Base-by-base conservation (phyloP, 2,113 vertebrate genomes). In the Pholis gunnellus region DNA sequence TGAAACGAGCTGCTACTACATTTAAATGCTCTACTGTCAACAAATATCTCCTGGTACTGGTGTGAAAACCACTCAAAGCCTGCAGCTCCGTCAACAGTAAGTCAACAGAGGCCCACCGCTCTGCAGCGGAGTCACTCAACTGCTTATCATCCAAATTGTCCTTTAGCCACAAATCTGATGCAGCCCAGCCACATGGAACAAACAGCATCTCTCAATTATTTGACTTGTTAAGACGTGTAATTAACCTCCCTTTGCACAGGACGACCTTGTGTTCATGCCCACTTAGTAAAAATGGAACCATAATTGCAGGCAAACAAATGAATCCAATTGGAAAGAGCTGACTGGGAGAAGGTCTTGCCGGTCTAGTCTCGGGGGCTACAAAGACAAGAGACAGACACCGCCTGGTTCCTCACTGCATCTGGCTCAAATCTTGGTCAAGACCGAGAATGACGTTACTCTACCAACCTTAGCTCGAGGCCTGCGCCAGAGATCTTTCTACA, bases 381-480 rank as follows among this genome's bases (percentile, higher is more conserved):
- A 1, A 82, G 71, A 87, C 66, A 66, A 65, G 60, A 84, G 61
- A 50, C 61, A 87, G 82, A 75, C 38, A 71, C 31, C 50, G 73
- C 38, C 71, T 67, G 84, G 82, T 74, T 90, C 73, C 78, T 90
- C 83, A 48, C 65, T 78, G 67, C 82, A 91, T 90, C 82, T 91
- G 89, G 78, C 91, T 92, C 74, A 76, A 74, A 87, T 88, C 61
- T 81, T 78, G 61, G 84, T 86, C 76, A 86, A 88, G 86, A 92
- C 74, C 81, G 78, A 85, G 74, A 70, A 87, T 91, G 91, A 91
- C 84, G 79, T 91, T 82, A 94, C 85, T 78, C 59, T 83, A 86
- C 85, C 88, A 93, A 88, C 87, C 75, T 76, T 85, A 90, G 84
- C 79, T 79, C 14, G 27, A 80, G 44, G 61, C 72, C 22, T 82